Evolutionary conservation across 2,888 invertebrate species (phyloP), one percentile per base, ranked within the genome.

Genomic region (Cactoblastis cactorum): DNA sequence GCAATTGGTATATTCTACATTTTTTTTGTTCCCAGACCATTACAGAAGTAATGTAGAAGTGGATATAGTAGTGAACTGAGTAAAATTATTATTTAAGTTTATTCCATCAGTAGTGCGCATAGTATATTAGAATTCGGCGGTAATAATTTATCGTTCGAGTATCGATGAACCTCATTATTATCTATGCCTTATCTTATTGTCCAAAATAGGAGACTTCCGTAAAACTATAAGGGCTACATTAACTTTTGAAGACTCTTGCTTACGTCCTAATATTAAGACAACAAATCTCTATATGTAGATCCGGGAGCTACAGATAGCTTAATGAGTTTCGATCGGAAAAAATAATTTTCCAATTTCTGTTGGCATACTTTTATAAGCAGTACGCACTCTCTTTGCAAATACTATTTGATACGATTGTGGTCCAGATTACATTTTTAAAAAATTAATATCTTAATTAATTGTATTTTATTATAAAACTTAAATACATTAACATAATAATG

Each of bases 231-330:
- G 84, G 81, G 48, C 77, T 81, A 52, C 78, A 43, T 86, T 83
- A 33, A 83, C 83, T 0, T 85, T 72, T 12, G 89, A 87, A 8
- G 89, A 88, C 0, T 83, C 83, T 0, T 88, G 80, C 55, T 88
- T 89, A 52, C 95, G 96, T 96, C 3, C 96, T 85, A 14, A 95
- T 88, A 68, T 96, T 96, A 72, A 96, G 96, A 73, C 96, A 96
- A 96, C 96, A 96, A 58, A 96, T 95, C 77, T 96, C 96, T 50
- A 96, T 95, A 76, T 96, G 96, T 19, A 95, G 84, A 67, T 96
- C 96, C 0, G 93, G 92, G 6, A 96, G 84, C 57, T 91, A 91
- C 4, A 96, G 84, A 35, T 91, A 83, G 24, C 68, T 95, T 93
- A 22, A 95, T 95, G 41, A 96, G 90, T 52, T 94, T 87, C 0